Conservation (phyloP, 2,888 invertebrate genomes). For the Acanthosepion lycidas region DNA sequence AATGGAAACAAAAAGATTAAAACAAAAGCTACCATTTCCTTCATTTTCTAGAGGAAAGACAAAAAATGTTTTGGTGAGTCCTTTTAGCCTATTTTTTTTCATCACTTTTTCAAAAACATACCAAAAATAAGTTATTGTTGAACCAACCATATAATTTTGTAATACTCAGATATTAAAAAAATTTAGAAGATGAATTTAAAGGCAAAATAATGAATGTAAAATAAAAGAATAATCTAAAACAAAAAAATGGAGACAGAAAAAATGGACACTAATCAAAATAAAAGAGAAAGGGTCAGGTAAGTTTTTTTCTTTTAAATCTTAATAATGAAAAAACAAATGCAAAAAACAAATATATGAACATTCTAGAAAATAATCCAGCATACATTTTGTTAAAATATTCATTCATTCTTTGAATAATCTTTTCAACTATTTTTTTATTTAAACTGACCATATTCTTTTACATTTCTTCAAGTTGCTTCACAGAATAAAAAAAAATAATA, state of each 20-base stretch:
- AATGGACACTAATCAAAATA: neutral
- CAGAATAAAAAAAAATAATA: neutral
- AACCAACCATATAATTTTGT: neutral
- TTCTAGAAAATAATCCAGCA: neutral
- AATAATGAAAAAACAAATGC: too few species aligned
- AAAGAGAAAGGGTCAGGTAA: neutral
- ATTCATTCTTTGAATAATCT: neutral
- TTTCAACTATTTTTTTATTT: neutral
- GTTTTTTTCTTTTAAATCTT: neutral
- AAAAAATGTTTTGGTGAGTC: neutral
- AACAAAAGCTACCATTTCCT: neutral
- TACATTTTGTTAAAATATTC: neutral
- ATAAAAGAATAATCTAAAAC: neutral
- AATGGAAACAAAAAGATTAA: constrained; percentile 5
- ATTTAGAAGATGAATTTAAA: neutral
- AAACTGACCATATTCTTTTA: neutral
- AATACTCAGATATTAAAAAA: neutral
- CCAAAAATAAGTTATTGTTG: neutral
- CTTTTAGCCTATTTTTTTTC: neutral
- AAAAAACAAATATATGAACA: too few species aligned
- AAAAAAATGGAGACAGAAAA: neutral
- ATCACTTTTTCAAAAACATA: neutral
- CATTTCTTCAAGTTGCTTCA: neutral
- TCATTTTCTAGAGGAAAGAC: neutral
- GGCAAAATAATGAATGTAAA: neutral